Base-by-base conservation (phyloP, 2,113 vertebrate species). In the Eulemur macaco region DNA sequence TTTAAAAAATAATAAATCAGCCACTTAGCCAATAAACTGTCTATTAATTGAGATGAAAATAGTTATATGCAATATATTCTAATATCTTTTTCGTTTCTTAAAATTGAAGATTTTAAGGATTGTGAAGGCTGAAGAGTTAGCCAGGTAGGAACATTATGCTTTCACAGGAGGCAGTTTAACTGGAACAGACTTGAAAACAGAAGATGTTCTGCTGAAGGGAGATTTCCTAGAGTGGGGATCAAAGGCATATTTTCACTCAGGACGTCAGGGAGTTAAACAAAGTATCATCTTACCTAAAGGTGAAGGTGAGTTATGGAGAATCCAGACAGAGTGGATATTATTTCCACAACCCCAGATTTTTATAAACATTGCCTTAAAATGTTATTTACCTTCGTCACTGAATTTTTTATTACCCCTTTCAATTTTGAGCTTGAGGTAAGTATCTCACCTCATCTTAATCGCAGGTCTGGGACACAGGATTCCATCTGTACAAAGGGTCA, bases 41-140 rank as follows among this genome's bases (percentile, higher is more conserved):
- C 39, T 97, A 74, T 31, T 25, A 82, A 84, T 58, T 66, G 68
- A 89, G 34, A 89, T 89, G 14, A 86, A 93, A 86, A 95, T 74
- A 39, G 27, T 74, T 95, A 86, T 11, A 66, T 20, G 3, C 29
- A 92, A 52, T 86, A 58, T 42, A n/a, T 54, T 93, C 25, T 60
- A 52, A 31, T 34, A 89, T 86, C 23, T 80, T 25, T 83, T 89
- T 92, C 14, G 68, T 71, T 89, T 89, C 42, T 92, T 73, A 71
- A 39, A 83, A 63, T 54, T 83, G 42, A 93, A 77, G 14, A 81
- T 34, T 68, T 77, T 80, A 96, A 73, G 54, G 23, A 64, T 54
- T 60, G 47, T 85, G 21, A 93, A 81, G 56, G 39, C 34, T 95
- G 8, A 52, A 52, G 2, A 18, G 23, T 13, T 42, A 25, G 14